phyloP scores from a whole-genome alignment of 2,113 vertebrate species.

The Misgurnus mizolepis region DNA sequence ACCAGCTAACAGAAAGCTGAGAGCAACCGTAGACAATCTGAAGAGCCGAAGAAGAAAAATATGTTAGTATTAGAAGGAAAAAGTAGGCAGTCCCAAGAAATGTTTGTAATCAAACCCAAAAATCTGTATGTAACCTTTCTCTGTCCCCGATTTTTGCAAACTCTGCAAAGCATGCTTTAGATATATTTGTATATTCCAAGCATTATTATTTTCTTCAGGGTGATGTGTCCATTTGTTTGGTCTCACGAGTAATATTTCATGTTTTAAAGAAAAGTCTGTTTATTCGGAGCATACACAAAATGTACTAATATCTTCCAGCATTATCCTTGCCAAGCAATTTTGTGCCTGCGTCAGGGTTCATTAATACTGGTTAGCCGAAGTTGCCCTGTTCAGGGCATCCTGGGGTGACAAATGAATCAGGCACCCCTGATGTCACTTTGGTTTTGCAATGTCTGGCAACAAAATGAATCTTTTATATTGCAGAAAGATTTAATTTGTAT shows the following conservation, averaged over 20 bases:
- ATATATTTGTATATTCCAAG: neutral
- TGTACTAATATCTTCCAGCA: slow-evolving; percentile 31
- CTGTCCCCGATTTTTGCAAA: neutral
- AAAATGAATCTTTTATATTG: slow-evolving; percentile 81
- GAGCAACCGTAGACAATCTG: slow-evolving; percentile 59
- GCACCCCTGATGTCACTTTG: slow-evolving; percentile 64
- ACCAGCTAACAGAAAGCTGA: slow-evolving; percentile 68
- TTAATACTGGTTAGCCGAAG: slow-evolving; percentile 42
- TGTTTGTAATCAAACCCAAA: neutral
- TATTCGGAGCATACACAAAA: slow-evolving; percentile 14
- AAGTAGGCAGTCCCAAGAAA: slow-evolving; percentile 58
- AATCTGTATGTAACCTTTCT: neutral
- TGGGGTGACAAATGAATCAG: slow-evolving; percentile 50
- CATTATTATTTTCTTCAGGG: slow-evolving; percentile 9
- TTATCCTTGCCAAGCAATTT: slow-evolving; percentile 40
- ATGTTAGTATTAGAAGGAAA: slow-evolving; percentile 50
- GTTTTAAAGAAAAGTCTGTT: slow-evolving; percentile 25
- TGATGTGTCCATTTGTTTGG: slow-evolving; percentile 10
- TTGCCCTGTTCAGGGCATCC: slow-evolving; percentile 34
- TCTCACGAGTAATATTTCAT: slow-evolving; percentile 5
- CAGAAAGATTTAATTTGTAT: slow-evolving; percentile 81
- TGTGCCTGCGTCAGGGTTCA: slow-evolving; percentile 36
- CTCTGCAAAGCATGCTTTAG: neutral
- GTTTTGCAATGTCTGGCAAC: slow-evolving; percentile 74
- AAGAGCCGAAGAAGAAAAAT: slow-evolving; percentile 59